Conservation (phyloP, 2,888 invertebrate genomes). For the Dasypolia templi region DNA sequence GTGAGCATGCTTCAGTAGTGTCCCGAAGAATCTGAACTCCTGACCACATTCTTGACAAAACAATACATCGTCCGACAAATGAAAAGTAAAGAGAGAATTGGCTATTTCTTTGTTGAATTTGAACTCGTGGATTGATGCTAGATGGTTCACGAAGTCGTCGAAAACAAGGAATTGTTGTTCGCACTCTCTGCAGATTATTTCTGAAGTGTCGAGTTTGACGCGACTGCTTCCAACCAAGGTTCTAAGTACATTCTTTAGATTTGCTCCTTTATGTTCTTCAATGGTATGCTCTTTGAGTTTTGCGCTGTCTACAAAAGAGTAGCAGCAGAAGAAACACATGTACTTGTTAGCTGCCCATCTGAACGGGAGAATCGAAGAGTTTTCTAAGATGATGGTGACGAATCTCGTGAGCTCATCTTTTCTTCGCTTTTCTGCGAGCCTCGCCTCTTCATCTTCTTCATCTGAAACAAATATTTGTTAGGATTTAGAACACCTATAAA, state of each 20-base stretch:
- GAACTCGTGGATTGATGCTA: constrained; percentile 65
- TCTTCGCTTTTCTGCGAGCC: constrained; percentile 53
- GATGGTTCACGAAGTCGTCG: constrained; percentile 71
- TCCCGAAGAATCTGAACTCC: constrained; percentile 76
- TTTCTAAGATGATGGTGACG: constrained; percentile 70
- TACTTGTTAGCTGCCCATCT: constrained; percentile 74
- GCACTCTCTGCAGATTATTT: constrained; percentile 75
- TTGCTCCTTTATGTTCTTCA: constrained; percentile 72
- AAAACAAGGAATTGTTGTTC: constrained; percentile 62
- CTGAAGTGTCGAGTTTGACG: constrained; percentile 74
- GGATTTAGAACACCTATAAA: constrained; percentile 12
- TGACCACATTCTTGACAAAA: constrained; percentile 75
- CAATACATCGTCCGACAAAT: constrained; percentile 74
- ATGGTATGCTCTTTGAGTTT: constrained; percentile 70
- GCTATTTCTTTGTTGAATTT: constrained; percentile 69
- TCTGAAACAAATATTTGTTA: constrained; percentile 64
- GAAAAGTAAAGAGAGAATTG: constrained; percentile 71
- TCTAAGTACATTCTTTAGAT: constrained; percentile 67
- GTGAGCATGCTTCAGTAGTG: constrained; percentile 74
- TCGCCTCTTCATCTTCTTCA: constrained; percentile 33
- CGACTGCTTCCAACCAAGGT: constrained; percentile 67
- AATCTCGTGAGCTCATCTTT: constrained; percentile 69
- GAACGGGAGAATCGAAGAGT: constrained; percentile 76
- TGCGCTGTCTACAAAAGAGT: constrained; percentile 68
- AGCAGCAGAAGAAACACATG: constrained; percentile 77